These are phyloP conservation scores for Echiichthys vipera DNA, from an alignment of 2,797 vertebrate species.

Conservation along the genomic window DNA sequence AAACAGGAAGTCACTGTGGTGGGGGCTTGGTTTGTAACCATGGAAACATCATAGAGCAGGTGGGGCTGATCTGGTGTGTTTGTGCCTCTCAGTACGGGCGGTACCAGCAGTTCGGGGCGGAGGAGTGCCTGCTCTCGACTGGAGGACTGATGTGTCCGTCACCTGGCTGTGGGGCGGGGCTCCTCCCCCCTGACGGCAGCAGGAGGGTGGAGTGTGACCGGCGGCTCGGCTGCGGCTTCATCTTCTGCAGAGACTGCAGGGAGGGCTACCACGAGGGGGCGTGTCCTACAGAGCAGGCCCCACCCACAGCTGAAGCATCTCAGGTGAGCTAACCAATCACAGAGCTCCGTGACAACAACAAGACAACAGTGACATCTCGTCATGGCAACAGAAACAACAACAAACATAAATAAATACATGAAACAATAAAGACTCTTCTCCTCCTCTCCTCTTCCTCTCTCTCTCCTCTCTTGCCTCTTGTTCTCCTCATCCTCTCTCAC, in stretches of 20 bases:
- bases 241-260: conserved; percentile 91
- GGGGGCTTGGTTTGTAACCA: no score
- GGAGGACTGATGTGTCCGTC: conserved; percentile 92
- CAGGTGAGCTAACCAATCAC: conserved; percentile 66
- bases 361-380: no score
- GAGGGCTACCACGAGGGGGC: conserved; percentile 86
- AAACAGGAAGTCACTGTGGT: no score
- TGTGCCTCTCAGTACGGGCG: conserved; percentile 58
- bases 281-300: conserved; percentile 48
- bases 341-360: no score
- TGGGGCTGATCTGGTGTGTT: not conserved
- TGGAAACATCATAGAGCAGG: no score
- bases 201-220: conserved; percentile 86
- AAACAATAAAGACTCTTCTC: no score
- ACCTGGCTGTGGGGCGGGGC: conserved; percentile 90
- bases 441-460: not conserved
- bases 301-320: conserved; percentile 28
- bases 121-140: conserved; percentile 87
- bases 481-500: no score
- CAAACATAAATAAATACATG: no score
- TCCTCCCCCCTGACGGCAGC: conserved; percentile 81
- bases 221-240: conserved; percentile 89
- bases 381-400: no score
- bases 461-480: no score
- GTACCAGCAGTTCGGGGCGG: conserved; percentile 90